These are phyloP conservation scores for Callyntrura guangdongensis DNA, from an alignment of 2,888 invertebrate genomes.

Conservation along the genomic window DNA sequence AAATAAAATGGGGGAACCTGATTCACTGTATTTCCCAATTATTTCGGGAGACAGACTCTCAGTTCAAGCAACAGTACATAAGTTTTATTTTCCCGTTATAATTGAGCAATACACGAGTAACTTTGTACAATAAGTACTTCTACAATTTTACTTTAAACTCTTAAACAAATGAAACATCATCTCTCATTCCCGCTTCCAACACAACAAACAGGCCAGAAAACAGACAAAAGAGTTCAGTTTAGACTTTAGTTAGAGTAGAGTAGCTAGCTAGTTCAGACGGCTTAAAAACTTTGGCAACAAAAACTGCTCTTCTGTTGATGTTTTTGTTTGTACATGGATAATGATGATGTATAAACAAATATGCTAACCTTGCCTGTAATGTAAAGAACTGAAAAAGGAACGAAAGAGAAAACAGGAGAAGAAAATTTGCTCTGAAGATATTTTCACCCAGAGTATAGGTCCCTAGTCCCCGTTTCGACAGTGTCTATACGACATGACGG, in stretches of 20 bases:
- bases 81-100: too few relatives aligned
- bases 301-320: background rate
- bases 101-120: too few relatives aligned
- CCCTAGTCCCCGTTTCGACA: background rate
- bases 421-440: background rate
- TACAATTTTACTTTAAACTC: too few relatives aligned
- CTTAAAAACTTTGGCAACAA: background rate
- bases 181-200: too few relatives aligned
- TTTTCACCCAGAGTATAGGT: background rate
- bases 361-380: background rate
- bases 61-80: too few relatives aligned
- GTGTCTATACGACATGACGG: background rate
- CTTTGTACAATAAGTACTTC: too few relatives aligned
- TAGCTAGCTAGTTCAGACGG: background rate
- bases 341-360: background rate
- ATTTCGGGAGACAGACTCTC: too few relatives aligned
- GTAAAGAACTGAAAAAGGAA: background rate
- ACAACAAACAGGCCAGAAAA: background rate
- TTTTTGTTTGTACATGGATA: constrained; percentile 17
- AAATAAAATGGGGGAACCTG: too few relatives aligned
- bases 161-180: too few relatives aligned
- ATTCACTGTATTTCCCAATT: too few relatives aligned
- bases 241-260: too few relatives aligned
- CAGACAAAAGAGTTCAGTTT: too few relatives aligned
- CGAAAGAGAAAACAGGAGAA: constrained; percentile 3